A percentile compares a stretch with the other conserved stretches of the same genome.
phyloP scores from a whole-genome alignment of 35 echinoderm and acorn worm species.

The Ophiothrix spiculata region DNA sequence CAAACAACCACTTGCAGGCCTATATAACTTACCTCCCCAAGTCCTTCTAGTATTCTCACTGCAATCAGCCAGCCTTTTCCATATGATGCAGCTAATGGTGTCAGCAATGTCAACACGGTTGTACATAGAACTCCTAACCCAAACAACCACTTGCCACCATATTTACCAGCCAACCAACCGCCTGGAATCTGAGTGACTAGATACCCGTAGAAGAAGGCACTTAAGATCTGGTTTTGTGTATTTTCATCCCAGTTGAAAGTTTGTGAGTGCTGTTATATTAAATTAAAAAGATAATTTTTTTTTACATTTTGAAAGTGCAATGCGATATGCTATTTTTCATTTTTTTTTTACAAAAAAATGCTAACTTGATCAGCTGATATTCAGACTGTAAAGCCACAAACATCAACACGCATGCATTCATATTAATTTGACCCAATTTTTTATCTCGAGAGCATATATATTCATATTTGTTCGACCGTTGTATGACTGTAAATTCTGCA shows the following conservation, averaged over 20 bases:
- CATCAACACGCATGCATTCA: no score
- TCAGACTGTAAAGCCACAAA: no score
- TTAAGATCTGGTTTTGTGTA: conserved; percentile 67
- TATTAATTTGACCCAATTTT: no score
- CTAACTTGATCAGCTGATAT: no score
- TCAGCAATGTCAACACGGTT: conserved; percentile 64
- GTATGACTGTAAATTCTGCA: no score
- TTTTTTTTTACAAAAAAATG: no score
- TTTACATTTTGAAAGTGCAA: no score
- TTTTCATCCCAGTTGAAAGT: conserved; percentile 78
- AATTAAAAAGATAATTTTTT: no score
- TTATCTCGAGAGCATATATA: no score
- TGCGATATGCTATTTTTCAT: no score
- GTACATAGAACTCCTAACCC: conserved; percentile 80
- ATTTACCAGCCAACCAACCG: conserved; percentile 63
- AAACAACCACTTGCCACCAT: conserved; percentile 63
- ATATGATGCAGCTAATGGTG: conserved; percentile 54
- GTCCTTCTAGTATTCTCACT: conserved; percentile 66
- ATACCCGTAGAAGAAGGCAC: conserved; percentile 91
- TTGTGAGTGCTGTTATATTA: no score
- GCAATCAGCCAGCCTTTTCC: conserved; percentile 48
- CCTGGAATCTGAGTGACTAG: conserved; percentile 85
- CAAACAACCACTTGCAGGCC: conserved; percentile 74
- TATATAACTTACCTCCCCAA: conserved; percentile 96
- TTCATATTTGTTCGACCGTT: no score